Evolutionary conservation across 1,140 invertebrate genomes (phyloP).

Genomic region (Sycophaga agraensis): DNA sequence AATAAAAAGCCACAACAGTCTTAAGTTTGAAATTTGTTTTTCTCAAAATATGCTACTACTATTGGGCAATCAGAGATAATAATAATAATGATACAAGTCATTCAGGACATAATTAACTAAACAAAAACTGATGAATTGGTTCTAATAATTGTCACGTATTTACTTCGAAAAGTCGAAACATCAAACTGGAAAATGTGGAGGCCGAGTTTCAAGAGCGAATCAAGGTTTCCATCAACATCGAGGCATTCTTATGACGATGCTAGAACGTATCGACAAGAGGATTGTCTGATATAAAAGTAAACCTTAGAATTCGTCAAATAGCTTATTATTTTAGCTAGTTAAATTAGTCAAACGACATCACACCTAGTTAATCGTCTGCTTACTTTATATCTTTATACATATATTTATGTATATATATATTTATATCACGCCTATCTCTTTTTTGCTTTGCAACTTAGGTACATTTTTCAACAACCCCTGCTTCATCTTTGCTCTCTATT

Average conservation of each 20-base stretch:
- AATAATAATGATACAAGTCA: no score
- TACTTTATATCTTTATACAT: constrained; percentile 47
- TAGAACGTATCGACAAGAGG: constrained; percentile 30
- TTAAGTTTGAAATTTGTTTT: not conserved
- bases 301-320: constrained; percentile 24
- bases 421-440: constrained; percentile 51
- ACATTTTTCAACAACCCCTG: constrained; percentile 42
- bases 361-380: constrained; percentile 51
- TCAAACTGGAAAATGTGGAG: constrained; percentile 18
- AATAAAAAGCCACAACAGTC: no score
- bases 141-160: constrained; percentile 1
- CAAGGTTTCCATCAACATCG: constrained; percentile 26
- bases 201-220: constrained; percentile 18
- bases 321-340: constrained; percentile 30
- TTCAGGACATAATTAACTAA: not conserved
- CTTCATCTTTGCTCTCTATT: constrained; percentile 26
- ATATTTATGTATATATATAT: constrained; percentile 46
- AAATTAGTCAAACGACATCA: constrained; percentile 25
- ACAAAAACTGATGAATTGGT: constrained; percentile 1
- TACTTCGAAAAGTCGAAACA: constrained; percentile 25
- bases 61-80: constrained; percentile 22
- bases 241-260: constrained; percentile 30
- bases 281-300: constrained; percentile 28
- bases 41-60: constrained; percentile 20
- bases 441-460: constrained; percentile 53